phyloP scores from a whole-genome alignment of 92 coral and sea anemone genomes.

The Paramuricea clavata region DNA sequence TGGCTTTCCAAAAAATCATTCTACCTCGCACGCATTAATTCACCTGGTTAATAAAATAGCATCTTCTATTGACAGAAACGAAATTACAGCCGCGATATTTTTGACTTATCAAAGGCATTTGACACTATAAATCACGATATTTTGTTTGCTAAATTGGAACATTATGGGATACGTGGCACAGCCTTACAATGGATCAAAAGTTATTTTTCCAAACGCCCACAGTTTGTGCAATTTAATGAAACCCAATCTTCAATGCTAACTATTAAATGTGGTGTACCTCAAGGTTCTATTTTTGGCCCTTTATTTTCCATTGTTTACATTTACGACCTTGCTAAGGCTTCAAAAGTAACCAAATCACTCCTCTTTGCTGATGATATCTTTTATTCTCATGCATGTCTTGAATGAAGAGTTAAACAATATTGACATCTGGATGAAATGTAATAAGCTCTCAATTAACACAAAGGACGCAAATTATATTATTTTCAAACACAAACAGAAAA shows the following conservation, averaged over 20 bases:
- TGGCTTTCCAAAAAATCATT: constrained; percentile 58
- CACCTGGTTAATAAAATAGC: constrained; percentile 45
- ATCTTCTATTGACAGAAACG: constrained; percentile 52
- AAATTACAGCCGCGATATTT: too few relatives aligned
- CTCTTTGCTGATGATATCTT: constrained; percentile 1
- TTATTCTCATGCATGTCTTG: constrained; percentile 22
- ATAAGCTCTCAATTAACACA: not conserved
- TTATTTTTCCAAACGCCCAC: too few relatives aligned
- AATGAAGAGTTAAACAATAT: constrained; percentile 35
- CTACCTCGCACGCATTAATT: too few relatives aligned
- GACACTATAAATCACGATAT: constrained; percentile 23
- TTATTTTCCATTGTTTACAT: not conserved
- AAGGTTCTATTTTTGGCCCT: constrained; percentile 1
- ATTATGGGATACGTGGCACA: constrained; percentile 24
- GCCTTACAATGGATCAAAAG: too few relatives aligned
- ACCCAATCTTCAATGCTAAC: not conserved
- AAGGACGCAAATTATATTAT: constrained; percentile 23
- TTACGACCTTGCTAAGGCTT: not conserved
- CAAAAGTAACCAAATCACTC: not conserved
- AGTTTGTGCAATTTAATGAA: constrained; percentile 9
- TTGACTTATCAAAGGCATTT: too few relatives aligned
- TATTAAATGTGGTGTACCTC: constrained; percentile 18
- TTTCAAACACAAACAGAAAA: too few relatives aligned
- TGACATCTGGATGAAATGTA: too few relatives aligned
- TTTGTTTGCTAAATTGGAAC: not conserved